Base-by-base conservation (phyloP, 2,113 vertebrate genomes). In the Petroica traversi region DNA sequence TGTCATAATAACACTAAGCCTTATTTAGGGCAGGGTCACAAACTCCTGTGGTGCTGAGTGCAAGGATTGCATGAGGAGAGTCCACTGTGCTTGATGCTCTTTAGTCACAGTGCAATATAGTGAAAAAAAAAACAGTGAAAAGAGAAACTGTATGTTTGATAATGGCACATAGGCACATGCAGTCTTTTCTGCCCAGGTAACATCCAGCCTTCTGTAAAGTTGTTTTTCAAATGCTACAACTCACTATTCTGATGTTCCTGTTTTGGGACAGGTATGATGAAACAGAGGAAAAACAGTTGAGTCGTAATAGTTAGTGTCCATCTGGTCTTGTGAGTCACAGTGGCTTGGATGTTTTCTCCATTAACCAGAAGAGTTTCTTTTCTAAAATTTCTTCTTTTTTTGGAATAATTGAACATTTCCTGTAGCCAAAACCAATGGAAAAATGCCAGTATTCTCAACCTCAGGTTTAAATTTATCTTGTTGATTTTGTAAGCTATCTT, bases 391-490 rank as follows among this genome's bases (percentile, higher is more conserved):
- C 22, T 6, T 41, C 59, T 48, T 90, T 91, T 73, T 84, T 78
- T 62, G 11, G 13, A 62, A 29, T 77, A 93, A 95, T 51, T 80
- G 38, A 88, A 77, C 63, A 92, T 61, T 90, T 95, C 36, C 71
- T 85, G 58, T 77, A 86, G 85, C 95, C 87, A 96, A 95, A 94
- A 89, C 85, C 46, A 80, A 28, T 89, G 78, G 74, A 79, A 89
- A 79, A 61, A 29, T 16, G 8, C 87, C 88, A 93, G 63, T 69
- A 77, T 93, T 95, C 67, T 95, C 78, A 89, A 85, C 81, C 89
- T 89, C 94, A 92, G 17, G 62, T 96, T 94, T 97, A 96, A 95
- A 96, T 97, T 96, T 96, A 23, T 93, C 94, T 71, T 93, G 78
- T 55, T 93, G 93, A 85, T 96, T 94, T 77, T 95, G 78, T 83